Base-by-base conservation (phyloP, 2,888 invertebrate genomes). In the Melieria picta region DNA sequence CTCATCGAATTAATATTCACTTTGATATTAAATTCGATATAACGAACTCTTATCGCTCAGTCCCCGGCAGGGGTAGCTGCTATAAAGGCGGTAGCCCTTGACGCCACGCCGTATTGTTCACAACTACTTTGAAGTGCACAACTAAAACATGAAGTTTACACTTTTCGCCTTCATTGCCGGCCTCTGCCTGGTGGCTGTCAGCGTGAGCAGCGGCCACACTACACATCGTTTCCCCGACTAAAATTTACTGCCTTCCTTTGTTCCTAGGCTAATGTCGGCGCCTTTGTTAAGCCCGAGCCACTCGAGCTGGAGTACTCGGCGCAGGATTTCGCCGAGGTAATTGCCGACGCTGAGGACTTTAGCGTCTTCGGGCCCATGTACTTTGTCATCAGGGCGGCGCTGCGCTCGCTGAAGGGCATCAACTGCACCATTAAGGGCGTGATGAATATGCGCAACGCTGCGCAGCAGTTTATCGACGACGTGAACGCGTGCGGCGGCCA, bases 341-440 rank as follows among this genome's bases (percentile, higher is more conserved):
- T 13, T 5, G 73, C 47, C 30, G 74, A 56, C n/a, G 56, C n/a
- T 5, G 65, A 65, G 6, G 9, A 75, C 74, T 4, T 75, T 73
- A 63, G 52, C 45, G 61, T 79, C 10, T 70, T 73, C 4, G 0
- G 7, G 5, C 47, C 47, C 3, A 66, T 75, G n/a, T 74, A 65
- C 58, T 74, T 72, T 69, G 7, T 47, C 57, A 46, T 80, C 6
- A 79, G 69, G 64, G 11, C 11, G 0, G 67, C 67, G 4, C 65
- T 83, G 43, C 80, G 79, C 42, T 73, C 75, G 16, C 48, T 79
- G 3, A 83, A 82, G 75, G 83, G 83, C 16, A 64, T 82, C 16
- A 81, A 82, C 65, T 83, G 83, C 64, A 43, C 77, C n/a, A 9
- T 83, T 7, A 76, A 79, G 30, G 78, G 80, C 77, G 80, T 78